Percentiles rank a stretch among this genome's conserved stretches.
These are phyloP conservation scores for Augochlorella aurata DNA, from an alignment of 2,888 invertebrate genomes.

Conservation along the genomic window DNA sequence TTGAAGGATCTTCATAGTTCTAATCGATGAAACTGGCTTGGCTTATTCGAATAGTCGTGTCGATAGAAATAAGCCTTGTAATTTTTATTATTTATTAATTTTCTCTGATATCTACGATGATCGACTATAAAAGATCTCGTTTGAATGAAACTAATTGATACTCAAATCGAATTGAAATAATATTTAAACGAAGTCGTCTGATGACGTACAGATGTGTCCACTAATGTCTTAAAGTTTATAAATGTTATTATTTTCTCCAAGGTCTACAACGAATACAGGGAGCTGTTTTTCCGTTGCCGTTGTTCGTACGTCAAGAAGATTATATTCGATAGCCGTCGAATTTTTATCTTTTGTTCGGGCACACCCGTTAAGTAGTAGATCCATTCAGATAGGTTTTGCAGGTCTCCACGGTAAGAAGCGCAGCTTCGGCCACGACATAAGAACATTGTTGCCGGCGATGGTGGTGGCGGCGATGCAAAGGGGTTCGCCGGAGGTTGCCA, in stretches of 20 bases:
- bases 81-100: too few species aligned
- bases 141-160: background rate
- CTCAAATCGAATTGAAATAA: background rate
- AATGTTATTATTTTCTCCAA: background rate
- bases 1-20: too few species aligned
- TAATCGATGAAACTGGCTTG: too few species aligned
- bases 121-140: too few species aligned
- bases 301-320: background rate
- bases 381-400: constrained; percentile 63
- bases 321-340: background rate
- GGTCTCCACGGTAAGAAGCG: constrained; percentile 66
- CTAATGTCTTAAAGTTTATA: background rate
- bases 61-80: too few species aligned
- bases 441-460: constrained; percentile 75
- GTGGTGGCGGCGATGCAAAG: constrained; percentile 67
- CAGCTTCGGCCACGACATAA: constrained; percentile 78
- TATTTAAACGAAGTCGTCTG: background rate
- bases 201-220: too few species aligned
- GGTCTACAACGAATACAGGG: background rate
- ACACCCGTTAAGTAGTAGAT: constrained; percentile 64
- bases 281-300: background rate
- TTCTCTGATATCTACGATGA: too few species aligned
- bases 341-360: constrained; percentile 13
- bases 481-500: constrained; percentile 64
- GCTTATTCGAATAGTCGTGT: too few species aligned